Conservation (phyloP, 2,888 invertebrate genomes). For the Drosophila limbata region DNA sequence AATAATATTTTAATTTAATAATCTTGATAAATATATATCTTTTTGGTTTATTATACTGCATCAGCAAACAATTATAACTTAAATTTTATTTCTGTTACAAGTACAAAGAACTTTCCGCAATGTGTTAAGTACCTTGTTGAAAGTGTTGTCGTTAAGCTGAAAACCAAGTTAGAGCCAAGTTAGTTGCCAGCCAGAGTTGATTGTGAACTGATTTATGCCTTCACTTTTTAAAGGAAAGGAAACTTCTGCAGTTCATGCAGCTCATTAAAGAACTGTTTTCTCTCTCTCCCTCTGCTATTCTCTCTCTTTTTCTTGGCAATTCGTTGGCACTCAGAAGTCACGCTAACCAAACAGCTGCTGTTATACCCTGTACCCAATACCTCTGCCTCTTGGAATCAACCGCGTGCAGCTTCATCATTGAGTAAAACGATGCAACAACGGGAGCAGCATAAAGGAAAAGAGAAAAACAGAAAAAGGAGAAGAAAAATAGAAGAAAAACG, state of each 20-base stretch:
- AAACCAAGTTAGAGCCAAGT: slow-evolving; percentile 17
- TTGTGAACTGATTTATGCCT: slow-evolving; percentile 35
- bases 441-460: neutral
- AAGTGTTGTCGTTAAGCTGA: slow-evolving; percentile 12
- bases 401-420: slow-evolving; percentile 38
- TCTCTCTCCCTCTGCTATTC: neutral
- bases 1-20: neutral
- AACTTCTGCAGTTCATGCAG: slow-evolving; percentile 23
- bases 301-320: slow-evolving; percentile 12
- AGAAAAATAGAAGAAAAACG: neutral
- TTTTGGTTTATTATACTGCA: too few relatives aligned
- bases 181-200: slow-evolving; percentile 21
- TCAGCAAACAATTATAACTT: neutral
- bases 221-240: neutral
- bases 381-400: slow-evolving; percentile 14
- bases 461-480: neutral
- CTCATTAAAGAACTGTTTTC: slow-evolving; percentile 20
- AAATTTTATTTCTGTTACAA: neutral
- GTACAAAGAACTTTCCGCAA: neutral
- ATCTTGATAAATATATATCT: too few relatives aligned
- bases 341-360: slow-evolving; percentile 50
- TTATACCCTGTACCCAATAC: neutral
- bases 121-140: slow-evolving; percentile 13
- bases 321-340: slow-evolving; percentile 45
- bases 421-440: slow-evolving; percentile 26